Percentiles rank a stretch among this genome's conserved stretches.
phyloP scores from a whole-genome alignment of 2,113 vertebrate genomes.

The Aleadryas rufinucha region DNA sequence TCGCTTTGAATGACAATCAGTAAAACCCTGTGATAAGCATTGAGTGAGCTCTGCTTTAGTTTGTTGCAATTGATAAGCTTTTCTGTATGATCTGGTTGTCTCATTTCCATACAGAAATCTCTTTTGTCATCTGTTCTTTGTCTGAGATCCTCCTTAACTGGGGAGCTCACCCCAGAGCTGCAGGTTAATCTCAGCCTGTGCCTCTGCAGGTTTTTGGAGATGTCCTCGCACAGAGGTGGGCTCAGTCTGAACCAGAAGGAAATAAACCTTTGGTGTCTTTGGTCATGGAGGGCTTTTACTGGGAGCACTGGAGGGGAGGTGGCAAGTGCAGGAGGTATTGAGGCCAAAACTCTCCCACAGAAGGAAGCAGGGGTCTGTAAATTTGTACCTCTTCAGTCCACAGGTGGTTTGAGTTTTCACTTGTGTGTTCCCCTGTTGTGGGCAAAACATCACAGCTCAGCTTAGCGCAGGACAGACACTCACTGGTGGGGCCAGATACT shows the following conservation, averaged over 20 bases:
- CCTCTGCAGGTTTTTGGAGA: not conserved
- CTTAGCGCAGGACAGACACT: not conserved
- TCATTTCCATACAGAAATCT: not conserved
- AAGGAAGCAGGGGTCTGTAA: not conserved
- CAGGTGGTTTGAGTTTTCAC: not conserved
- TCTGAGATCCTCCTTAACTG: not conserved
- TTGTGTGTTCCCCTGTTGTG: not conserved
- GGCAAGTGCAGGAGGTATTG: not conserved
- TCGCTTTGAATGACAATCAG: not conserved
- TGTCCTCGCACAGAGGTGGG: not conserved
- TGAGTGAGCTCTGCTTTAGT: not conserved
- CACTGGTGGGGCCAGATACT: rapidly evolving
- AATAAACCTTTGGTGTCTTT: not conserved
- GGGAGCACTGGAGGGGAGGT: not conserved
- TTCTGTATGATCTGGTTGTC: not conserved
- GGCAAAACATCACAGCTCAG: not conserved
- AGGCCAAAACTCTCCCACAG: not conserved
- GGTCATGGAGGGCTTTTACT: not conserved
- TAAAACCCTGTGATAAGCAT: not conserved
- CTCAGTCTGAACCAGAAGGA: not conserved
- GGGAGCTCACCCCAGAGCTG: not conserved
- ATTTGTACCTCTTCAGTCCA: not conserved
- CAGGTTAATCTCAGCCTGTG: not conserved
- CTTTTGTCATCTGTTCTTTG: not conserved
- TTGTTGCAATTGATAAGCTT: not conserved